Evolutionary conservation across 2,888 invertebrate genomes (phyloP).

Genomic region (Creontiades dilutus): DNA sequence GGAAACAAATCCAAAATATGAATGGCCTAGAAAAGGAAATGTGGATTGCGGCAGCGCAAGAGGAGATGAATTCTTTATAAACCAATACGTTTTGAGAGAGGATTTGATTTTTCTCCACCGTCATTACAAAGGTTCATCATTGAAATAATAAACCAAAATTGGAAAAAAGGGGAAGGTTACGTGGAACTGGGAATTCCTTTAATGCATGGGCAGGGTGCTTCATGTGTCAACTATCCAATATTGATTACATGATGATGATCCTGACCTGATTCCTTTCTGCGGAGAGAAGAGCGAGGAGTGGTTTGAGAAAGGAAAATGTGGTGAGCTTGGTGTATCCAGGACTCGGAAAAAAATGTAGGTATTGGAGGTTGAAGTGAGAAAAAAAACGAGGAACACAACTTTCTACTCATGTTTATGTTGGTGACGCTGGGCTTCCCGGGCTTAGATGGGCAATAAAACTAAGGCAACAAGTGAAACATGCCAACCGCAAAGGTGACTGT

Average conservation of each 20-base stretch:
- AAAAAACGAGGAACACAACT: slow-evolving; percentile 41
- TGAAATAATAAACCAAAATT: too few species aligned
- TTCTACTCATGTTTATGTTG: slow-evolving; percentile 59
- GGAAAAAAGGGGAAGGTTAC: too few species aligned
- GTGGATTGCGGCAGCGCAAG: too few species aligned
- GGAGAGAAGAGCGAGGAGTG: background rate
- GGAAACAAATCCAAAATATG: too few species aligned
- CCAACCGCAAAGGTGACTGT: slow-evolving; percentile 39
- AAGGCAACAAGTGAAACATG: slow-evolving; percentile 47
- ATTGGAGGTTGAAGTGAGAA: slow-evolving; percentile 5
- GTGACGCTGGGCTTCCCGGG: background rate
- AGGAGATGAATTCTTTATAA: too few species aligned
- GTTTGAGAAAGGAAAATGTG: background rate
- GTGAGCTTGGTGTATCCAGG: background rate
- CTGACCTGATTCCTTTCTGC: background rate
- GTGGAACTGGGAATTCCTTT: too few species aligned
- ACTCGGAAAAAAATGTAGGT: background rate
- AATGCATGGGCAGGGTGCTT: too few species aligned
- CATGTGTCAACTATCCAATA: background rate
- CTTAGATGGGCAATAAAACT: slow-evolving; percentile 48
- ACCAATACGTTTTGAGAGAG: too few species aligned
- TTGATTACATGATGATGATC: background rate
- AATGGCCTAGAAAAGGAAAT: too few species aligned
- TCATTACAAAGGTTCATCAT: too few species aligned
- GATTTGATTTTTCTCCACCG: too few species aligned